Evolutionary conservation across 53 echinoderm and acorn worm species (phyloP), one percentile per base, ranked within the genome.

Genomic region (Luidia sarsii): DNA sequence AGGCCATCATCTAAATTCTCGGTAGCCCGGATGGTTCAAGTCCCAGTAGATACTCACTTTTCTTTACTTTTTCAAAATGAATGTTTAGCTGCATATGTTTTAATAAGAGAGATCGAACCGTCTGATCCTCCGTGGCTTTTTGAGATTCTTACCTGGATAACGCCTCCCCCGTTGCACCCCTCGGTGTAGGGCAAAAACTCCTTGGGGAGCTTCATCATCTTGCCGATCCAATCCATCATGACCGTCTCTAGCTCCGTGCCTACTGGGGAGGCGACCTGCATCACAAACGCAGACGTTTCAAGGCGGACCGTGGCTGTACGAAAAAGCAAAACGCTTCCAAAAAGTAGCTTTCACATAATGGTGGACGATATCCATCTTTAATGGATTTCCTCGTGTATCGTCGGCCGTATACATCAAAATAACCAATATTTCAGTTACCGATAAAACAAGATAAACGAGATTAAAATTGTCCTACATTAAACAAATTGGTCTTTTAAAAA

Each of bases 191-290:
- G 86, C 32, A 92, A 50, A 8, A 92, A 52, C 38, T 92, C 89
- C 35, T 89, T 92, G 9, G 92, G 92, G 48, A 92, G 82, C 50
- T 83, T 68, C 45, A 92, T 74, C 92, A 92, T 92, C 13, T 73
- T 82, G 15, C 89, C 92, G 22, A 89, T 21, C 92, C 92, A 92
- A 48, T 89, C 89, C 3, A 92, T 31, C 85, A 92, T 82, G 24
- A 92, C 82, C 55, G 86, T 92, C 46, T 92, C 92, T 48, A 92
- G 54, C 57, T 92, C 92, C 14, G 92, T 92, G 27, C 85, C 75
- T 22, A 71, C 92, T 43, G 92, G 92, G 50, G 70, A 82, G 4
- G 85, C 80, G 23, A 83, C 64, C 89, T 88, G 51, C n/a, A n/a
- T n/a, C n/a, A n/a, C n/a, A n/a, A n/a, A n/a, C n/a, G n/a, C 38